Conservation (phyloP, 2,797 vertebrate genomes). For the Cuculus canorus region DNA sequence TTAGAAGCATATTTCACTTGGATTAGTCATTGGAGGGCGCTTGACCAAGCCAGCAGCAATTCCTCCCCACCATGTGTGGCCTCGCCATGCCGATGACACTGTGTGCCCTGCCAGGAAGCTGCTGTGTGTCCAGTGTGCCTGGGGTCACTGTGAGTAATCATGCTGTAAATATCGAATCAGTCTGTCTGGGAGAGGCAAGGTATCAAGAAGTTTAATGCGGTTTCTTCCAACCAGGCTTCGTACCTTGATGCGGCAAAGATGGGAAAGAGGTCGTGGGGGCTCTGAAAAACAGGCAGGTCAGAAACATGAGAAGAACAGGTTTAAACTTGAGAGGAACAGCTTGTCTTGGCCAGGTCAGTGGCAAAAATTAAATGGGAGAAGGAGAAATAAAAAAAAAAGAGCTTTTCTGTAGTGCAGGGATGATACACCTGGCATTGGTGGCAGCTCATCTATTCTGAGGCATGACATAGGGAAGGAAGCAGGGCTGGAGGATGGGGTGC, state of each 20-base stretch:
- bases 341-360: not conserved
- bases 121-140: not conserved
- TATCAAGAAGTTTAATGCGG: slow-evolving; percentile 83
- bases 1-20: not conserved
- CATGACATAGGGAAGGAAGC: not conserved
- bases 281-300: slow-evolving; percentile 74
- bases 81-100: not conserved
- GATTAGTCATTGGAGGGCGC: not conserved
- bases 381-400: not conserved
- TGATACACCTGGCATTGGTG: not conserved
- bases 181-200: slow-evolving; percentile 87
- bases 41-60: slow-evolving; percentile 8
- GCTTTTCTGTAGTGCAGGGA: not conserved
- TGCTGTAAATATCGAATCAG: slow-evolving; percentile 86
- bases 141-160: slow-evolving; percentile 64
- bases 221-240: slow-evolving; percentile 82
- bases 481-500: not conserved
- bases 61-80: not conserved
- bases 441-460: not conserved
- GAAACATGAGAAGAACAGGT: not conserved
- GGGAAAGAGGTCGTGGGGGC: slow-evolving; percentile 86
- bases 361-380: not conserved
- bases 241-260: slow-evolving; percentile 89
- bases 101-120: not conserved
- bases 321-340: not conserved